A percentile compares a stretch with the other conserved stretches of the same genome.
Evolutionary conservation across 2,888 invertebrate genomes (phyloP).

Genomic region (Thera obeliscata): DNA sequence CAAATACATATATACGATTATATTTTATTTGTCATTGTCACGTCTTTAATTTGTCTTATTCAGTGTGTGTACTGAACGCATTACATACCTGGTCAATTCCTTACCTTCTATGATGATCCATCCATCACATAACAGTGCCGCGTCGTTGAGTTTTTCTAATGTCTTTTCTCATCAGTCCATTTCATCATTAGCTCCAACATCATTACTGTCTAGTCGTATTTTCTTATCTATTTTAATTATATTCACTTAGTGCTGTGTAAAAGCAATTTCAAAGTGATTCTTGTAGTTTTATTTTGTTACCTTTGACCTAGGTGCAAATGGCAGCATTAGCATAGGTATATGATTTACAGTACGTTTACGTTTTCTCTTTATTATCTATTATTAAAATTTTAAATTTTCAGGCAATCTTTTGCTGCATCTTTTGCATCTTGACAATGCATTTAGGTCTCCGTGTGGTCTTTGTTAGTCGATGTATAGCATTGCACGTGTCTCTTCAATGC

Average conservation of each 20-base stretch:
- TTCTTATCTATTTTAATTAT: not conserved
- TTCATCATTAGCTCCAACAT: constrained; percentile 7
- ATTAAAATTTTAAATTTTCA: not conserved
- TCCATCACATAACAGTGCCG: constrained; percentile 4
- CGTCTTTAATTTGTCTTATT: no score
- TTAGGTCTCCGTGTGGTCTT: constrained; percentile 28
- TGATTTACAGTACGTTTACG: no score
- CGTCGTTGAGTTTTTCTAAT: constrained; percentile 5
- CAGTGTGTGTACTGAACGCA: no score
- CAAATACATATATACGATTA: no score
- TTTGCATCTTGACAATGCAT: constrained; percentile 25
- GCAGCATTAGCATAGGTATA: no score
- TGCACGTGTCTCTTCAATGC: constrained; percentile 33
- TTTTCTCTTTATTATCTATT: no score
- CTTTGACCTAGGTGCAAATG: not conserved
- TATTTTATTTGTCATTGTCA: no score
- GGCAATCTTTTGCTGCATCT: constrained; percentile 6
- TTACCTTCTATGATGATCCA: not conserved
- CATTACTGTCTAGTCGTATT: not conserved
- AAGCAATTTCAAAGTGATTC: not conserved
- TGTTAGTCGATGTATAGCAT: constrained; percentile 30
- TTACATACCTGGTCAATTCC: no score
- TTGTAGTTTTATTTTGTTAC: not conserved
- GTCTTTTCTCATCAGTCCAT: constrained; percentile 14
- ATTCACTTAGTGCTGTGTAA: not conserved